Evolutionary conservation across 2,113 vertebrate species (phyloP).

Genomic region (Leucoraja erinaceus): DNA sequence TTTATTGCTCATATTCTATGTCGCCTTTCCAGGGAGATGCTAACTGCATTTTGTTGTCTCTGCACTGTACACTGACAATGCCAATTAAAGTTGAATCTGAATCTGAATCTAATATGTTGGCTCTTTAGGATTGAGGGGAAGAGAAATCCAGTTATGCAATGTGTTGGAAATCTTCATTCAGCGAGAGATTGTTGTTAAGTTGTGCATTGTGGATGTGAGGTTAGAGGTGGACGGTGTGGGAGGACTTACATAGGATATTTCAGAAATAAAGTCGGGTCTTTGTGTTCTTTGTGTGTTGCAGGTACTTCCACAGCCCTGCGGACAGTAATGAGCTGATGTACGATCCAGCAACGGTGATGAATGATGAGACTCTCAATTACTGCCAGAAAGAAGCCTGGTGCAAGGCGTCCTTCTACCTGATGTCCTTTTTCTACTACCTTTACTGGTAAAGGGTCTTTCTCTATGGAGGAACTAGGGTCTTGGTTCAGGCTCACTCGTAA

Average conservation of each 20-base stretch:
- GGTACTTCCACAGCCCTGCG: conserved; percentile 93
- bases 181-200: no score
- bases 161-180: no score
- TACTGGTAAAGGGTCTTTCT: conserved; percentile 73
- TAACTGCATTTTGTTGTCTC: no score
- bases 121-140: no score
- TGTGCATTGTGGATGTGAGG: neutral
- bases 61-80: no score
- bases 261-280: neutral
- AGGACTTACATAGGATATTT: neutral
- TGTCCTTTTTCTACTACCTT: conserved; percentile 98
- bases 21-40: no score
- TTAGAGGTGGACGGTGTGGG: neutral
- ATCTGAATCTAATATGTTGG: no score
- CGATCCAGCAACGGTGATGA: conserved; percentile 90
- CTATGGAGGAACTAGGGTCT: neutral
- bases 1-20: no score
- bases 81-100: no score
- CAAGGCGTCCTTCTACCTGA: conserved; percentile 94
- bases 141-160: no score
- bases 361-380: conserved; percentile 86
- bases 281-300: conserved; percentile 53
- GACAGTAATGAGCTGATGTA: conserved; percentile 89
- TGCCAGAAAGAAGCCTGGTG: conserved; percentile 98
- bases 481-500: no score